Base-by-base conservation (phyloP, 2,113 vertebrate species). In the Urocitellus parryii region DNA sequence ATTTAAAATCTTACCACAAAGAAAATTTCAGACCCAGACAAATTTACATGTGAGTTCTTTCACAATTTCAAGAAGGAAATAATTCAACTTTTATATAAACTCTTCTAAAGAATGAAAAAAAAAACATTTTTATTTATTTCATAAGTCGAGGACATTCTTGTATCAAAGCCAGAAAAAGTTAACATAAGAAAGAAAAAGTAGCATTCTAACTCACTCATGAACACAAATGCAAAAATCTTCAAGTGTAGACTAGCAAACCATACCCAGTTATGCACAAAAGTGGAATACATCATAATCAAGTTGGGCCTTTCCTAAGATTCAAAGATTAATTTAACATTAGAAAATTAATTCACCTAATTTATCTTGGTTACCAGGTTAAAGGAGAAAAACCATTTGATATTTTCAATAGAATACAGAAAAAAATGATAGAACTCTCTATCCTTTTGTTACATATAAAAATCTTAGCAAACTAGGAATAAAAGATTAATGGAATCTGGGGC, bases 321-420 rank as follows among this genome's bases (percentile, higher is more conserved):
- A 92, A 89, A 89, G 25, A 17, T 77, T 65, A 1, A 12, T 72
- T 85, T 88, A 86, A 88, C 37, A 70, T 81, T 85, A 86, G 16
- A 86, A 85, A 95, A 96, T 74, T 65, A 74, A 39, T 42, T 61
- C n/a, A 39, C 51, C 1, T 95, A 77, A 81, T 85, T 51, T 53
- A 87, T 92, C 78, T 63, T 81, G 37, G 42, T 90, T 95, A 88
- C 61, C 34, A 72, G 34, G 53, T 85, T 85, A 83, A 93, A 96
- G n/a, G 16, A 32, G 12, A 67, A 65, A 82, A 89, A 18, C 0
- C 8, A 73, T 32, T 16, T 82, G 42, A 80, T 14, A 58, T 86
- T 83, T 95, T 86, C 58, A 73, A 87, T 17, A 61, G 37, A 37
- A 42, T 29, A 70, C 4, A 85, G 58, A 58, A 94, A 22, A 56